Conservation (phyloP, 2,888 invertebrate species). For the Trissoscelio sp. region DNA sequence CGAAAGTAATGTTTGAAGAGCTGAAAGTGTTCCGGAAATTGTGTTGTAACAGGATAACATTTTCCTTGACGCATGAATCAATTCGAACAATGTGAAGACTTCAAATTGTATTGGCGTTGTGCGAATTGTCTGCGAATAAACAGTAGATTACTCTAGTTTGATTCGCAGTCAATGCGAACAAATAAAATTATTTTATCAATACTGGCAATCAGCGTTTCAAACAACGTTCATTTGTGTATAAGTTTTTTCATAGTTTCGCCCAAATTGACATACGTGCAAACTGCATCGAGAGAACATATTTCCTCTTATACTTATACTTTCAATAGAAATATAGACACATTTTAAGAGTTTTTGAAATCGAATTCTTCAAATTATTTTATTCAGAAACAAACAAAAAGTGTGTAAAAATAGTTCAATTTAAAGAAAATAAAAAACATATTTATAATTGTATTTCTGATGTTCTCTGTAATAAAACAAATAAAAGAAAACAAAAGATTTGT, state of each 20-base stretch:
- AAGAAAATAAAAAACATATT: too few relatives aligned
- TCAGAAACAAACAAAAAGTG: too few relatives aligned
- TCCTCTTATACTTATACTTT: too few relatives aligned
- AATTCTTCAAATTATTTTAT: too few relatives aligned
- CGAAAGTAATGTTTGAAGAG: slow-evolving; percentile 36
- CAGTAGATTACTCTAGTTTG: slow-evolving; percentile 48
- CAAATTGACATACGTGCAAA: too few relatives aligned
- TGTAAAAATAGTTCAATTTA: too few relatives aligned
- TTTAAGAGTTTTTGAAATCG: too few relatives aligned
- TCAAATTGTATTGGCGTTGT: slow-evolving; percentile 45
- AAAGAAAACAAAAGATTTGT: slow-evolving; percentile 1
- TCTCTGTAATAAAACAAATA: too few relatives aligned
- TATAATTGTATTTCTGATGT: too few relatives aligned
- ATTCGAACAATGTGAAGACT: slow-evolving; percentile 38
- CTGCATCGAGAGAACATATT: too few relatives aligned
- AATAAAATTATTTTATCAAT: slow-evolving; percentile 60
- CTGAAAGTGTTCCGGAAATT: slow-evolving; percentile 51
- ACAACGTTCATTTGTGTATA: slow-evolving; percentile 42
- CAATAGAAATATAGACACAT: too few relatives aligned
- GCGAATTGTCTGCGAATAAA: slow-evolving; percentile 58
- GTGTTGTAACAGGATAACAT: slow-evolving; percentile 51
- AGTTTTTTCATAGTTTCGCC: slow-evolving; percentile 20
- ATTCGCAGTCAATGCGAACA: slow-evolving; percentile 42
- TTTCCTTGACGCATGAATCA: slow-evolving; percentile 61
- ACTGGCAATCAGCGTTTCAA: slow-evolving; percentile 49